Conservation (phyloP, 2,113 vertebrate species). For the Neolamprologus fasciatus region DNA sequence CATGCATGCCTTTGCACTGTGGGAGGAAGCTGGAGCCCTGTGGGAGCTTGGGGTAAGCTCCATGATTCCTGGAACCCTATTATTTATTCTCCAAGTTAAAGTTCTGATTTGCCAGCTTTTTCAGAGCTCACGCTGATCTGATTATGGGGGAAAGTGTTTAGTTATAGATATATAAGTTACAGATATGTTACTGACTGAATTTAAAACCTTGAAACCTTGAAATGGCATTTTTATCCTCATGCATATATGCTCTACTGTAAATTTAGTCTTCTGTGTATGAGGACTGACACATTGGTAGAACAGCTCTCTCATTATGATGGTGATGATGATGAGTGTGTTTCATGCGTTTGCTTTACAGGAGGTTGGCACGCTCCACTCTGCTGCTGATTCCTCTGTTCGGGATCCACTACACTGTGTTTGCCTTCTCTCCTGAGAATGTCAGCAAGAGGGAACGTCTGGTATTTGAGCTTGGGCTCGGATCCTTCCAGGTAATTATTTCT, state of each 20-base stretch:
- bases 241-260: not conserved
- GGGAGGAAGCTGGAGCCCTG: not conserved
- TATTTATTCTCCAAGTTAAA: not conserved
- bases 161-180: not conserved
- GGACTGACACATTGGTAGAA: not conserved
- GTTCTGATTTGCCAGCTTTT: not conserved
- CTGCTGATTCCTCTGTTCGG: conserved; percentile 94
- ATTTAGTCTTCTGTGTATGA: not conserved
- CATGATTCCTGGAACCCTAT: not conserved
- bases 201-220: not conserved
- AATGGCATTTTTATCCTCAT: not conserved
- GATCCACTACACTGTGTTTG: conserved; percentile 97
- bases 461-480: conserved; percentile 92
- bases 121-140: not conserved
- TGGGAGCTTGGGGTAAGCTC: not conserved
- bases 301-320: not conserved
- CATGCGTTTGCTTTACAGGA: conserved; percentile 63
- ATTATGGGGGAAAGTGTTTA: not conserved
- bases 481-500: conserved; percentile 78
- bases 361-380: conserved; percentile 90
- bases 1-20: not conserved
- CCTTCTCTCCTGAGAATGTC: conserved; percentile 93
- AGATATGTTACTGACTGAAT: not conserved
- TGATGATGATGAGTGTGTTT: not conserved
- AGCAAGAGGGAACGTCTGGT: conserved; percentile 91